phyloP scores from a whole-genome alignment of 2,797 vertebrate genomes.

The Fringilla coelebs region DNA sequence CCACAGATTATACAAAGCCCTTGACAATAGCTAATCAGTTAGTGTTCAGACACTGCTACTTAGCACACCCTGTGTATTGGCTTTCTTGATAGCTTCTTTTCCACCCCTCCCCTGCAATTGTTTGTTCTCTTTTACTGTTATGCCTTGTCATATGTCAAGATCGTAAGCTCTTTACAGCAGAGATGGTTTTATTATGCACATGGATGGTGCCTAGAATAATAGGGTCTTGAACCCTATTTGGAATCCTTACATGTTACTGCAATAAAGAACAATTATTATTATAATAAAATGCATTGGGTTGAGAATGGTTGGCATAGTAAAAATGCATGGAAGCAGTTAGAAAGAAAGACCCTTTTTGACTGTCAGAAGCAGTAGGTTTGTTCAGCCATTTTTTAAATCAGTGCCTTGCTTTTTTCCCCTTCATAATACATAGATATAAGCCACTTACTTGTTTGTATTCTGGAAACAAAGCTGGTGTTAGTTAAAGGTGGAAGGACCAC shows the following conservation, averaged over 20 bases:
- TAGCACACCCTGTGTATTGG: background rate
- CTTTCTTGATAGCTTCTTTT: slow-evolving; percentile 38
- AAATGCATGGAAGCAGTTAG: background rate
- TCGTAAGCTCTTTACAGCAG: slow-evolving; percentile 54
- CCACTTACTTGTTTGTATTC: background rate
- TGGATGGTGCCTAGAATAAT: slow-evolving; percentile 38
- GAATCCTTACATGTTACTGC: slow-evolving; percentile 34
- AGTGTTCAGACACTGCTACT: slow-evolving; percentile 28
- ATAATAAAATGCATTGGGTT: slow-evolving; percentile 45
- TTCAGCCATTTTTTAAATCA: background rate
- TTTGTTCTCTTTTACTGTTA: slow-evolving; percentile 53
- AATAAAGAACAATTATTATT: slow-evolving; percentile 62
- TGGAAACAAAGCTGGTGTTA: slow-evolving; percentile 8
- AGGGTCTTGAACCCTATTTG: slow-evolving; percentile 50
- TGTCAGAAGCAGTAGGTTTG: background rate
- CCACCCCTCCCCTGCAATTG: background rate
- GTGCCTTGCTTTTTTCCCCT: background rate
- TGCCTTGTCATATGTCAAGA: slow-evolving; percentile 41
- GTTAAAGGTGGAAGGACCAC: background rate
- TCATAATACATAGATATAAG: background rate
- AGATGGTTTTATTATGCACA: slow-evolving; percentile 45
- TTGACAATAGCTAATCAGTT: slow-evolving; percentile 51
- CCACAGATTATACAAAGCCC: slow-evolving; percentile 26
- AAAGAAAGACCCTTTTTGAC: background rate
- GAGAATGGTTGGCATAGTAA: background rate